phyloP scores from a whole-genome alignment of 2,888 invertebrate species.

The Rhamphomyia laevipes region DNA sequence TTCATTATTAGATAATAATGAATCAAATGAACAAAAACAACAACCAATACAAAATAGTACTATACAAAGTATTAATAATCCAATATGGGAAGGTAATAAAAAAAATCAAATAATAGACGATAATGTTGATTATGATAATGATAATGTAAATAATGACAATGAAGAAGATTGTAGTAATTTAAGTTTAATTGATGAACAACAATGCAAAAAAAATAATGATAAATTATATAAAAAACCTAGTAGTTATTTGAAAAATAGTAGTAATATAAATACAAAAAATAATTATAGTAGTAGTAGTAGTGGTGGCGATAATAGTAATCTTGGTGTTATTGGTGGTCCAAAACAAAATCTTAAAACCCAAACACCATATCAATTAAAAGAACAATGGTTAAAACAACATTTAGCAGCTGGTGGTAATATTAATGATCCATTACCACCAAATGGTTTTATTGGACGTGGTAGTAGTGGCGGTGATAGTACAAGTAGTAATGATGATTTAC shows the following conservation, averaged over 20 bases:
- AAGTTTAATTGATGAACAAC: neutral
- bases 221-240: no score
- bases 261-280: neutral
- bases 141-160: neutral
- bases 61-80: no score
- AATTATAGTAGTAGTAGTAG: neutral
- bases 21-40: neutral
- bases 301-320: neutral
- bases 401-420: neutral
- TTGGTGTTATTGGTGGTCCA: no score
- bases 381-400: neutral
- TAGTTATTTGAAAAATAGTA: neutral
- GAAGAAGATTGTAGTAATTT: conserved; percentile 4
- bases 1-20: neutral
- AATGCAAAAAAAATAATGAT: no score
- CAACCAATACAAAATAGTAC: no score
- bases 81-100: no score
- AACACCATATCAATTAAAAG: neutral
- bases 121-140: no score
- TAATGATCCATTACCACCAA: neutral
- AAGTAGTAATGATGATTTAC: neutral
- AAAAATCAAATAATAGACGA: no score
- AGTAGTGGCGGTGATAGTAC: neutral
- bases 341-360: no score
- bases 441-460: neutral